Evolutionary conservation across 1,140 invertebrate genomes (phyloP).

Genomic region (Ceratina japonica): DNA sequence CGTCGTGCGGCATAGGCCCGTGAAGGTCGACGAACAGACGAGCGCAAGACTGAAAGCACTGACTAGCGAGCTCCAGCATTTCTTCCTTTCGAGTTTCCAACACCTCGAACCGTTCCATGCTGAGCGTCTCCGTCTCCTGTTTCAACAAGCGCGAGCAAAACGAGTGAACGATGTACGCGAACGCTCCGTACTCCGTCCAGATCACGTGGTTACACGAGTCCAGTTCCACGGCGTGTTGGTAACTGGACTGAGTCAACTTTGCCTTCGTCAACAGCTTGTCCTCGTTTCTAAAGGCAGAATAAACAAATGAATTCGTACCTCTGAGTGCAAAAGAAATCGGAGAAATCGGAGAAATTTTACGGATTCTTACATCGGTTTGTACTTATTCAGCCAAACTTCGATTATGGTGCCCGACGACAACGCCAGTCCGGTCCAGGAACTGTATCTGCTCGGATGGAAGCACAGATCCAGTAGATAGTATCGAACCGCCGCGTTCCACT

Average conservation of each 20-base stretch:
- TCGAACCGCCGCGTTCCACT: constrained; percentile 86
- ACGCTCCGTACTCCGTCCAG: constrained; percentile 93
- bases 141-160: constrained; percentile 92
- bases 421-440: constrained; percentile 95
- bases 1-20: constrained; percentile 82
- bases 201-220: constrained; percentile 86
- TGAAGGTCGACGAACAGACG: constrained; percentile 81
- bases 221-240: constrained; percentile 86
- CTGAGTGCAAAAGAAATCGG: no score
- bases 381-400: constrained; percentile 90
- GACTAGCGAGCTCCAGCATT: constrained; percentile 87
- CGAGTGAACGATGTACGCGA: constrained; percentile 92
- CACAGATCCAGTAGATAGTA: constrained; percentile 92
- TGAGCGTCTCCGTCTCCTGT: constrained; percentile 87
- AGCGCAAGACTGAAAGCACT: constrained; percentile 88
- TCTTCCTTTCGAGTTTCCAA: constrained; percentile 88
- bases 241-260: constrained; percentile 87
- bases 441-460: constrained; percentile 87
- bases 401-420: constrained; percentile 89
- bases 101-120: constrained; percentile 87
- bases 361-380: constrained; percentile 79
- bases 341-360: no score
- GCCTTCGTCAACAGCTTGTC: constrained; percentile 87
- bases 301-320: constrained; percentile 14
- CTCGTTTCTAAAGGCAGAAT: constrained; percentile 80